Evolutionary conservation across 2,797 vertebrate species (phyloP), one percentile per base, ranked within the genome.

Genomic region (Falco rusticolus): DNA sequence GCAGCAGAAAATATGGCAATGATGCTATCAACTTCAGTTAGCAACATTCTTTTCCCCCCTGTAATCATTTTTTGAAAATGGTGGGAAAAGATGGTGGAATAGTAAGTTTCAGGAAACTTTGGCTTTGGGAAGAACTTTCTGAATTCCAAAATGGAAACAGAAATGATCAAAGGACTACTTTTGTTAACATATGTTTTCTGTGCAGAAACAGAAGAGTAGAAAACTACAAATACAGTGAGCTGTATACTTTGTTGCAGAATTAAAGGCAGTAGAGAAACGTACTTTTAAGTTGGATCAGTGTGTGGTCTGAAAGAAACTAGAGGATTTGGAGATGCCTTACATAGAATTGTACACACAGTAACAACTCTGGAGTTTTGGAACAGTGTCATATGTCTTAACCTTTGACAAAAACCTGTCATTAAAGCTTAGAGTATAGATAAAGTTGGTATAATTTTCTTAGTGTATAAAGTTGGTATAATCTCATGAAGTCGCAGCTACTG

Each of bases 331-430:
- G 43, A 12, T 41, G 20, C 41, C 11, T 75, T 53, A 61, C 8
- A 37, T 6, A 45, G 61, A 71, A 87, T 19, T 11, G 9, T 61
- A 19, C 8, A 3, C 1, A 0, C 28, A 60, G 0, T 24, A 17
- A 78, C 41, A 39, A 39, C 45, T 33, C 48, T 25, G 54, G 53
- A 57, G 25, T 70, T 80, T 51, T 81, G 90, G n/a, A 90, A 22
- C 60, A 43, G 47, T 64, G 66, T 29, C 29, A 4, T 24, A 4
- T 34, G 51, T 51, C 54, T 77, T 77, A 37, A 63, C 66, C 48
- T 74, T 63, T 48, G 29, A 45, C 29, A 11, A 26, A 54, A 50
- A 66, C 63, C 29, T 5, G 10, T 3, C 37, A 6, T 8, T 43
- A 7, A 70, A 69, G 11, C 5, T 59, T 18, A n/a, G 17, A 28